Conservation (phyloP, 2,888 invertebrate species). For the Hyposoter didymator region DNA sequence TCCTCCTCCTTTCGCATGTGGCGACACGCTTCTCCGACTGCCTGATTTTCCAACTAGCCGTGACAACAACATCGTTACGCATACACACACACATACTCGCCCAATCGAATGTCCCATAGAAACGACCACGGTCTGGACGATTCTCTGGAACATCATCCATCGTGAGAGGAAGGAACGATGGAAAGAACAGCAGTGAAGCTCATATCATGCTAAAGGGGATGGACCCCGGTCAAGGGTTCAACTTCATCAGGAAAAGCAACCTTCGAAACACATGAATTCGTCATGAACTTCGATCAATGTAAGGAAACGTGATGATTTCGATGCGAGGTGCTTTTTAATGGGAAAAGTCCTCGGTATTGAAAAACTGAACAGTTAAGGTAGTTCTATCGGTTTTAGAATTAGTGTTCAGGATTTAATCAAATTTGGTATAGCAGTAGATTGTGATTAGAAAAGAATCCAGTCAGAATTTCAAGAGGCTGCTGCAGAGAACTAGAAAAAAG, state of each 20-base stretch:
- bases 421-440: no score
- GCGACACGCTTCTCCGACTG: slow-evolving; percentile 54
- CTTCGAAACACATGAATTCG: not conserved
- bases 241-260: not conserved
- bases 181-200: not conserved
- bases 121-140: slow-evolving; percentile 13
- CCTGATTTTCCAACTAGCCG: slow-evolving; percentile 76
- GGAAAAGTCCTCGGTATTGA: not conserved
- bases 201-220: not conserved
- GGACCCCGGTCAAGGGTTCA: not conserved
- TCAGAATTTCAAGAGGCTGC: no score
- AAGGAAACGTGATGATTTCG: no score
- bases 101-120: not conserved
- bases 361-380: no score
- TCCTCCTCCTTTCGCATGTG: slow-evolving; percentile 47
- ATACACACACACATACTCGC: slow-evolving; percentile 15
- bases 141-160: slow-evolving; percentile 26
- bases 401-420: no score
- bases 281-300: not conserved
- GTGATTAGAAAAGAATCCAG: no score
- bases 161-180: not conserved
- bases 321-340: not conserved
- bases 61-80: slow-evolving; percentile 71
- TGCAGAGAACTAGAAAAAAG: no score
- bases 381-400: no score